Conservation (phyloP, 2,113 vertebrate species). For the Syrmaticus mikado region DNA sequence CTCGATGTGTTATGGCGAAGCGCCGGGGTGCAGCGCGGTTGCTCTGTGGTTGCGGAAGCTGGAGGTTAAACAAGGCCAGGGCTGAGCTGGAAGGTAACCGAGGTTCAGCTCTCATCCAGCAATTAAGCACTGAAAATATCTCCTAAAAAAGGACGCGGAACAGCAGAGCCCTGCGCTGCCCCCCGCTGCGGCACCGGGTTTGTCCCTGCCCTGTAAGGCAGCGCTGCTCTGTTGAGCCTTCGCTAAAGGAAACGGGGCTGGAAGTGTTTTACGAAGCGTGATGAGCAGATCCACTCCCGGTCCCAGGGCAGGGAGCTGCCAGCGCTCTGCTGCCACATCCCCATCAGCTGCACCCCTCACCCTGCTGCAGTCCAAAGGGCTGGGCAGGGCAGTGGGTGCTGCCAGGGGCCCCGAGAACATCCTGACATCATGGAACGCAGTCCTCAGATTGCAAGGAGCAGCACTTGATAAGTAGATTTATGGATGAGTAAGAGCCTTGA, state of each 20-base stretch:
- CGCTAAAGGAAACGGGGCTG: no score
- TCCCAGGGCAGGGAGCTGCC: neutral
- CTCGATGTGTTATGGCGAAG: no score
- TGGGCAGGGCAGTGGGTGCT: neutral
- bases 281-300: neutral
- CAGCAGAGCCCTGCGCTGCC: neutral
- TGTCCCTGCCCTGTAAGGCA: neutral
- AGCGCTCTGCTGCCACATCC: neutral
- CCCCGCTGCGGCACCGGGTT: neutral
- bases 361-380: neutral
- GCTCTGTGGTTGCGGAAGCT: rapidly evolving
- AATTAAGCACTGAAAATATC: constrained; percentile 47
- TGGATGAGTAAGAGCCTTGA: constrained; percentile 15
- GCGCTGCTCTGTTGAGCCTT: neutral
- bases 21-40: no score
- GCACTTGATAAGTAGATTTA: neutral
- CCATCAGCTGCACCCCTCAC: neutral
- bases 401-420: neutral
- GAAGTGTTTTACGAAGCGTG: neutral
- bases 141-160: constrained; percentile 28
- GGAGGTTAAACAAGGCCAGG: neutral
- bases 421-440: neutral
- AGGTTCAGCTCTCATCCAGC: neutral
- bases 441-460: neutral
- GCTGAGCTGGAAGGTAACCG: neutral